These are phyloP conservation scores for Actinopyga echinites DNA, from an alignment of 53 echinoderm and acorn worm genomes.

Conservation along the genomic window DNA sequence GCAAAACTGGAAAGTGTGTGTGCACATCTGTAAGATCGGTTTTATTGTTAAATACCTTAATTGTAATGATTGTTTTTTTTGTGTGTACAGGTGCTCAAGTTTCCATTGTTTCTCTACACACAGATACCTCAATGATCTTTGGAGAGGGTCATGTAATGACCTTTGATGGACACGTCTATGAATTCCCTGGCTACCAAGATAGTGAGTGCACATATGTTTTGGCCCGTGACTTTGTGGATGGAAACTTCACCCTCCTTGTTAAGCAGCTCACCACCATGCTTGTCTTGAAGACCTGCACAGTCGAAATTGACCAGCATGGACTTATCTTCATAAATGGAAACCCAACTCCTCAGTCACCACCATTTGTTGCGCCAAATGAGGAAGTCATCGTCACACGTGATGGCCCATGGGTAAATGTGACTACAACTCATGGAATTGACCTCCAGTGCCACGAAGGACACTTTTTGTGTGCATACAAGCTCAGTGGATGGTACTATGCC, in stretches of 20 bases:
- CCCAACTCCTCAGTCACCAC: slow-evolving; percentile 58
- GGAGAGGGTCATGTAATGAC: slow-evolving; percentile 78
- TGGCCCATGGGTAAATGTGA: slow-evolving; percentile 87
- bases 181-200: no score
- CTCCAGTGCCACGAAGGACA: slow-evolving; percentile 66
- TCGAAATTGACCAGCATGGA: slow-evolving; percentile 59
- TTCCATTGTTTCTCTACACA: no score
- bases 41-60: no score
- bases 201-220: no score
- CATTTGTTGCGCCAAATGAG: slow-evolving; percentile 69
- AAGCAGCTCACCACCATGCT: slow-evolving; percentile 61
- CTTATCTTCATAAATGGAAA: slow-evolving; percentile 70
- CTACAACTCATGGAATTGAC: slow-evolving; percentile 76
- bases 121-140: slow-evolving; percentile 87
- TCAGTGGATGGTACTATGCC: slow-evolving; percentile 97
- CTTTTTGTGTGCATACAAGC: slow-evolving; percentile 76
- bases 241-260: no score
- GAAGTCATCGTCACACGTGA: slow-evolving; percentile 64
- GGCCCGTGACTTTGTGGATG: no score
- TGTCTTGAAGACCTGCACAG: slow-evolving; percentile 52
- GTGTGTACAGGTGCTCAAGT: no score
- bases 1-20: no score
- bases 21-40: no score
- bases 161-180: slow-evolving; percentile 85
- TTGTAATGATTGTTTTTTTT: no score